phyloP scores from a whole-genome alignment of 2,113 vertebrate genomes.

The Oreochromis niloticus region DNA sequence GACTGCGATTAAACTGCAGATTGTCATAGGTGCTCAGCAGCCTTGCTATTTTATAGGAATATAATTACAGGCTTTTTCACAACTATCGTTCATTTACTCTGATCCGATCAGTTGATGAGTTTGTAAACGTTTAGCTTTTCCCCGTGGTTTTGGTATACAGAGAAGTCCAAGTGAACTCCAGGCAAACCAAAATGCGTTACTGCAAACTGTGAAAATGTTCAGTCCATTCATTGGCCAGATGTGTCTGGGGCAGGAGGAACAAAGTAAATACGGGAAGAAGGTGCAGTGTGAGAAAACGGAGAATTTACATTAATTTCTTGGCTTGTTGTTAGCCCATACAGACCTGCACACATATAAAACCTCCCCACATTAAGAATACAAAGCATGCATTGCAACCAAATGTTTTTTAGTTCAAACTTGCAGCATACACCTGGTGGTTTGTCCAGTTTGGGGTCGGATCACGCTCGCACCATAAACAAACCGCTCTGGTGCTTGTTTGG shows the following conservation, averaged over 20 bases:
- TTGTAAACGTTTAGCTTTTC: not conserved
- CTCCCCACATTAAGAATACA: not conserved
- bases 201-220: not conserved
- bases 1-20: not conserved
- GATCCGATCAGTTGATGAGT: not conserved
- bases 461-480: not conserved
- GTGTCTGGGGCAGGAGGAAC: not conserved
- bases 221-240: not conserved
- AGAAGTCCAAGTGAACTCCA: not conserved
- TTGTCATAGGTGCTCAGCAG: not conserved
- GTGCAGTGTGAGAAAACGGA: not conserved
- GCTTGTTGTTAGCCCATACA: rapidly evolving
- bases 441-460: not conserved
- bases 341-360: not conserved
- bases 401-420: not conserved
- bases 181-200: not conserved
- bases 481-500: not conserved
- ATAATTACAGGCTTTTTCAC: not conserved
- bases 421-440: not conserved
- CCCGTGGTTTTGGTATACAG: not conserved
- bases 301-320: not conserved
- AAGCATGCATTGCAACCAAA: not conserved
- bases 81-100: not conserved
- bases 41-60: not conserved
- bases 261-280: not conserved